Evolutionary conservation across 2,888 invertebrate species (phyloP), one percentile per base, ranked within the genome.

Genomic region (Thymelicus lineola): DNA sequence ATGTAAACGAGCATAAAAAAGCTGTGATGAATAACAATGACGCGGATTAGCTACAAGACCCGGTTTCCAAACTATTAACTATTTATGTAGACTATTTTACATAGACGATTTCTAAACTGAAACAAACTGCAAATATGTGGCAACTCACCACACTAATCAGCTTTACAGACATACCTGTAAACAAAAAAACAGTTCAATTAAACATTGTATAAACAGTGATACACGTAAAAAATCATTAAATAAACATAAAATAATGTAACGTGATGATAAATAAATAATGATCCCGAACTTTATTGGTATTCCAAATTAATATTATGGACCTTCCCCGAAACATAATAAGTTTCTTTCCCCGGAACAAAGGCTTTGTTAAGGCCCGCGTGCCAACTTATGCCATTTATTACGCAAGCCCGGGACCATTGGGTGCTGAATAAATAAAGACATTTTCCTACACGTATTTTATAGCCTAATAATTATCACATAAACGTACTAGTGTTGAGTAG

Each of bases 301-400:
- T 73, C 73, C 74, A 80, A 80, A 82, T 82, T 79, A 85, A 81
- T 83, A 81, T 81, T 84, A 81, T 80, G 70, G 74, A 72, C 77
- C 76, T 73, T 75, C 61, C 69, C 1, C 14, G 35, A 62, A 72
- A 74, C 76, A 77, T 76, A 78, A 81, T 77, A 77, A 74, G 73
- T 64, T 63, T 72, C 38, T 66, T 75, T 76, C 77, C 74, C 75
- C 74, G 71, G 78, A 81, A 82, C 82, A 82, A 83, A 81, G 81
- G 76, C 74, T 77, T 81, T 80, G 81, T 86, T 81, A 73, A 76
- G 79, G 79, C 79, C 77, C 79, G 78, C 78, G 80, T 74, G 74
- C 80, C 75, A 87, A 86, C 84, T 87, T 85, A 83, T 77, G 81
- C 85, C 85, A 86, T 87, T 86, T 80, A 86, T 87, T 85, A 85